Base-by-base conservation (phyloP, 2,113 vertebrate genomes). In the Poeciliopsis turrubarensis region DNA sequence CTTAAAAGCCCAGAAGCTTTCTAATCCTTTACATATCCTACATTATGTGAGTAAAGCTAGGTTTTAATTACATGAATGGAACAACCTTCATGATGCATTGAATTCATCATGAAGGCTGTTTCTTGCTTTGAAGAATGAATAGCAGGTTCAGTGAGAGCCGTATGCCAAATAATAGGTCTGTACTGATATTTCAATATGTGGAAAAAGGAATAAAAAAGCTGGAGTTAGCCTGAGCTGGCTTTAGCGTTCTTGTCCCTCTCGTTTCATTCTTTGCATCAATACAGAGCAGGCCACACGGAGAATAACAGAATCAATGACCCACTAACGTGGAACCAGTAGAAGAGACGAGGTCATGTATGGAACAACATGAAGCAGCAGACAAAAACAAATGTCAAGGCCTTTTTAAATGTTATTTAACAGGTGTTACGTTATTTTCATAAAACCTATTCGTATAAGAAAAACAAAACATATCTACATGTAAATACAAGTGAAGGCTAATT, bases 41-140 rank as follows among this genome's bases (percentile, higher is more conserved):
- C 4, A 69, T 60, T 26, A 8, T 34, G 31, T 27, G 8, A 72
- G 8, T 32, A 47, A 37, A 11, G n/a, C 65, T 66, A 67, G n/a
- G 29, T 19, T 27, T 9, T 72, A 26, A 60, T 54, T 63, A 14
- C 19, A 65, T 83, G 60, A 78, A 81, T 61, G 39, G 4, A 1
- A 26, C 37, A 7, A 19, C n/a, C 30, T 31, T 31, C 30, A 31
- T 31, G 3, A 31, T 70, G 63, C 54, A 34, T 60, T 73, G 60
- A 79, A 77, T 76, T 68, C 44, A 64, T 5, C 1, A 26, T 83
- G 65, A 86, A 73, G 66, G 30, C 15, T 10, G 79, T 65, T 44
- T 8, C 39, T 60, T 34, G 25, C 27, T 62, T 72, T 67, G 19
- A 79, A 65, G 44, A 65, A 9, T 29, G 12, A 11, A 44, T 13